Evolutionary conservation across 2,888 invertebrate species (phyloP).

Genomic region (Minunthozetes semirufus): DNA sequence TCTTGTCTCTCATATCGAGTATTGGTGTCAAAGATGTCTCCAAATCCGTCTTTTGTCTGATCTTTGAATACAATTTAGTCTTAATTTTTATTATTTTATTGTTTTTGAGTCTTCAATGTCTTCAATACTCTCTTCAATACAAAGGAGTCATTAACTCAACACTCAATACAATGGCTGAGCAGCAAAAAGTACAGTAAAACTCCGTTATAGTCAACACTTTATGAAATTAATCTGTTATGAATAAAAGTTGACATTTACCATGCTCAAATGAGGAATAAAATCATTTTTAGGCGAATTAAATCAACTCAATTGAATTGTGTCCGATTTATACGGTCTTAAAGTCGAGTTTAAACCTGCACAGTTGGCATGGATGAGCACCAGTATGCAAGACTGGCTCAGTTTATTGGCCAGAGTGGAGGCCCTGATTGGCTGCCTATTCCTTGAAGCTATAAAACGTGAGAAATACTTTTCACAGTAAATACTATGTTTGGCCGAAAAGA

Average conservation of each 20-base stretch:
- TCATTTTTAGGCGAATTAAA: no score
- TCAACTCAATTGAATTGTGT: no score
- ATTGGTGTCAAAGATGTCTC: no score
- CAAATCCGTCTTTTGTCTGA: no score
- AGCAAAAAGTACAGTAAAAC: not conserved
- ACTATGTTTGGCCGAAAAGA: not conserved
- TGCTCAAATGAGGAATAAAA: no score
- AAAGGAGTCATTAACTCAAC: conserved; percentile 11
- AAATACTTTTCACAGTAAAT: not conserved
- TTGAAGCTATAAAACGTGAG: conserved; percentile 6
- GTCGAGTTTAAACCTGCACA: not conserved
- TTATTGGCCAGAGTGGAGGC: not conserved
- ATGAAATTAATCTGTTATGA: not conserved
- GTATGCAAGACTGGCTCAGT: not conserved
- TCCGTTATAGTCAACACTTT: not conserved
- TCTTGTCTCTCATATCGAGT: no score
- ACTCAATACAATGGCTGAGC: not conserved
- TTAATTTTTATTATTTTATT: conserved; percentile 12
- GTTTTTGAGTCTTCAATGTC: not conserved
- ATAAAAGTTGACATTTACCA: not conserved
- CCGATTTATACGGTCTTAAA: no score
- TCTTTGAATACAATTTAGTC: not conserved
- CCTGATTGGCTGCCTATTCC: not conserved
- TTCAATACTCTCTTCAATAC: not conserved
- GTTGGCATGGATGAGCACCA: not conserved